phyloP scores from a whole-genome alignment of 2,113 vertebrate genomes.

The Pachycephala philippinensis region DNA sequence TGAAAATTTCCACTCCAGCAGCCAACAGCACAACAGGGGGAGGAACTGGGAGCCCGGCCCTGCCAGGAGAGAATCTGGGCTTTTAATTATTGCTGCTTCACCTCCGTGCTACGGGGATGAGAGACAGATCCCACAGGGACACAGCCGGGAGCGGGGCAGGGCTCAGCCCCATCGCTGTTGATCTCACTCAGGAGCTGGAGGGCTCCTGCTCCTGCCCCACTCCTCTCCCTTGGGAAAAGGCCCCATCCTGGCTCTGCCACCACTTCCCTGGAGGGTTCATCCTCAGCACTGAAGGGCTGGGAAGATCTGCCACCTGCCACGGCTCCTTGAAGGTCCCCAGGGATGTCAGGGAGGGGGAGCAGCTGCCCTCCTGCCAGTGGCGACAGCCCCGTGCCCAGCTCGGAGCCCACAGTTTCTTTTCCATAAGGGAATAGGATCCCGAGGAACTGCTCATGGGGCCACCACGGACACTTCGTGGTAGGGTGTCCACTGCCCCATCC shows the following conservation, averaged over 20 bases:
- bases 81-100: conserved; percentile 3
- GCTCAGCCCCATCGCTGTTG: not conserved
- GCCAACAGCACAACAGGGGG: not conserved
- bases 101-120: not conserved
- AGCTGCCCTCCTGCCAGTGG: rapidly evolving
- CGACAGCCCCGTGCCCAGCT: not conserved
- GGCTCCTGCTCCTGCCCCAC: not conserved
- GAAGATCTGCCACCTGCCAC: not conserved
- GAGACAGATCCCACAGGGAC: not conserved
- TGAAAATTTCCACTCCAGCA: not conserved
- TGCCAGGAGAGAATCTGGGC: not conserved
- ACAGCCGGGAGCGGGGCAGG: not conserved
- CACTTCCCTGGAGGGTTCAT: not conserved
- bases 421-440: rapidly evolving
- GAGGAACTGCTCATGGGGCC: not conserved
- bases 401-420: not conserved
- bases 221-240: not conserved
- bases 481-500: not conserved
- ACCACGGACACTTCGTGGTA: rapidly evolving
- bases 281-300: not conserved
- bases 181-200: rapidly evolving
- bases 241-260: not conserved
- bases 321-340: not conserved
- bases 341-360: not conserved
- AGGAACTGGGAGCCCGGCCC: not conserved